phyloP scores from a whole-genome alignment of 92 coral and sea anemone genomes.

The Palythoa caribaeorum region DNA sequence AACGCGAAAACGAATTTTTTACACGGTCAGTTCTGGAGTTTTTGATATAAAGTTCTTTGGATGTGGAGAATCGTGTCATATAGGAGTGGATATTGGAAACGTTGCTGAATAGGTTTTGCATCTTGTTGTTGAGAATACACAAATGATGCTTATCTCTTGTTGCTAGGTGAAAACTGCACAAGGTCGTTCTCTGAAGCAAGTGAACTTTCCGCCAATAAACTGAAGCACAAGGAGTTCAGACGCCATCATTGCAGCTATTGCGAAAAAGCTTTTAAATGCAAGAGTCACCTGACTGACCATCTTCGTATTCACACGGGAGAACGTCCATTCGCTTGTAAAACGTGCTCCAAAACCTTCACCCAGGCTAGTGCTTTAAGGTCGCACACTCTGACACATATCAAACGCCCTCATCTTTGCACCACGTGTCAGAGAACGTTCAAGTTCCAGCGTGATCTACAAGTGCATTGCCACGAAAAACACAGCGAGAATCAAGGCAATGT shows the following conservation, averaged over 20 bases:
- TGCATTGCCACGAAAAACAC: constrained; percentile 2
- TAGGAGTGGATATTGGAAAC: background rate
- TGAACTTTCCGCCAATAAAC: background rate
- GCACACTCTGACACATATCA: constrained; percentile 22
- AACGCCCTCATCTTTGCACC: constrained; percentile 30
- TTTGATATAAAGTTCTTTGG: too few relatives aligned
- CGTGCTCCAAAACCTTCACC: constrained; percentile 29
- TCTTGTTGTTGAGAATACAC: background rate
- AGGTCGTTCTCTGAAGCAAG: background rate
- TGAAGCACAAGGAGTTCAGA: constrained; percentile 24
- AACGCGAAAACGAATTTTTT: too few relatives aligned
- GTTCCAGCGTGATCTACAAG: background rate
- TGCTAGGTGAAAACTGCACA: constrained; percentile 8
- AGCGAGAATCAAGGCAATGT: background rate
- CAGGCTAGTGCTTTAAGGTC: constrained; percentile 35
- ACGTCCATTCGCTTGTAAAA: constrained; percentile 18
- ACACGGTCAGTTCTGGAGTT: too few relatives aligned
- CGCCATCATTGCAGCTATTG: constrained; percentile 39
- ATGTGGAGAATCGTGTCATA: too few relatives aligned
- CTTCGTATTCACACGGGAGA: constrained; percentile 47
- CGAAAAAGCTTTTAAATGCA: constrained; percentile 32
- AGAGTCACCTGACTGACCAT: constrained; percentile 37
- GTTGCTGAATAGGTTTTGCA: background rate
- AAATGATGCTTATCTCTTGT: background rate
- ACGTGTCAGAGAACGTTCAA: constrained; percentile 39